Evolutionary conservation across 2,113 vertebrate genomes (phyloP), one percentile per base, ranked within the genome.

Genomic region (Phodopus roborovskii): DNA sequence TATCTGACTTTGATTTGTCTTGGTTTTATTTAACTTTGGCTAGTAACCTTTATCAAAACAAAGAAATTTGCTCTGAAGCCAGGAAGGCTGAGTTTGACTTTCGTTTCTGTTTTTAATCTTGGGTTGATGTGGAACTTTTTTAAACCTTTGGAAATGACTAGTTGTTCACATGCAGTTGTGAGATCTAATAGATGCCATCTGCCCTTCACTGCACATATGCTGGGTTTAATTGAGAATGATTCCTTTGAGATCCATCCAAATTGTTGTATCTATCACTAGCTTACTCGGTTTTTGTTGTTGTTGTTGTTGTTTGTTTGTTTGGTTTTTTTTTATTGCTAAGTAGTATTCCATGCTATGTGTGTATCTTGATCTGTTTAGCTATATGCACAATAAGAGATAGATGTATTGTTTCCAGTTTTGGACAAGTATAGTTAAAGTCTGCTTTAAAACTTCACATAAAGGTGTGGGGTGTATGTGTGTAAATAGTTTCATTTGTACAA

Each of bases 51-150:
- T 45, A 53, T 68, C 85, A 92, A 79, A 92, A 88, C 56, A 66
- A 94, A 92, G 22, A 56, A 73, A 17, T 84, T 95, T 71, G 7
- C 56, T 95, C 70, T 73, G 86, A 94, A 78, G 30, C 48, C 74
- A 88, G 78, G 22, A 88, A 81, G 73, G 48, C n/a, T 90, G 28
- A 85, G 64, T 45, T 56, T 92, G 42, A 66, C 66, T 87, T 87
- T 56, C 74, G 22, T 84, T 85, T 64, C 78, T 15, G 26, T 28
- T 45, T 94, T 71, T 64, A 74, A 84, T 84, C 39, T 42, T 48
- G 66, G 87, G n/a, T 68, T n/a, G 30, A 74, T 15, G 17, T 19
- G 74, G 70, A 68, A 78, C 60, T 86, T 73, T 88, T 88, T 71
- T 8, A 39, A 48, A 26, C 45, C 24, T 90, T 83, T 39, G 36